Base-by-base conservation (phyloP, 2,888 invertebrate species). In the Tiliacea aurago region DNA sequence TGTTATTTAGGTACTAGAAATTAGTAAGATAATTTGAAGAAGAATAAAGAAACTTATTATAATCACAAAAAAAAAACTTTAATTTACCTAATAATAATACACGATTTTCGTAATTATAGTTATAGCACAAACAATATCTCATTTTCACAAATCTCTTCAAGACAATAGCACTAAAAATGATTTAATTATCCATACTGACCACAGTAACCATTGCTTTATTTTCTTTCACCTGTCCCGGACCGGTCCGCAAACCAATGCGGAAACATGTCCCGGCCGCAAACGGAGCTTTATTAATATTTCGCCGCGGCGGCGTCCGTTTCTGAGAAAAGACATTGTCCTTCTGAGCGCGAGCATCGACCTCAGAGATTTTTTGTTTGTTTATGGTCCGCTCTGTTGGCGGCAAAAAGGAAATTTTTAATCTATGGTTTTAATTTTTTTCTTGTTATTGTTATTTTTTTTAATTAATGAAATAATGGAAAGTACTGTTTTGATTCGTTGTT, bases 281-380 rank as follows among this genome's bases (percentile, higher is more conserved):
- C 79, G 77, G 80, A 86, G 85, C 84, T 90, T 92, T 92, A 86
- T 93, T 91, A 92, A 92, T 91, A 92, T 94, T 93, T 90, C 70
- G 89, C 90, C 67, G 89, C 89, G 88, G 87, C 89, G 88, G 87
- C 89, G 89, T 88, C 86, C 87, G 86, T 80, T 95, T 95, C 95
- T 90, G 86, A 91, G 95, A 95, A 95, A 90, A 92, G 93, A 92
- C 94, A 92, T 92, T 92, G 95, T 94, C 92, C 94, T 92, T 91
- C 89, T 87, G 88, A 85, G 86, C 83, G 84, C 80, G 94, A 84
- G 78, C 94, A 86, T 89, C 89, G 94, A 95, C 94, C 95, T 89
- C 89, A 80, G 72, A 53, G 65, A 82, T 84, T 87, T 90, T 91
- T 91, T 90, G 86, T 91, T 93, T 91, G 89, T 91, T 91, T 93